A percentile compares a stretch with the other conserved stretches of the same genome.
Evolutionary conservation across 35 echinoderm and acorn worm genomes (phyloP).

Genomic region (Anneissia japonica): DNA sequence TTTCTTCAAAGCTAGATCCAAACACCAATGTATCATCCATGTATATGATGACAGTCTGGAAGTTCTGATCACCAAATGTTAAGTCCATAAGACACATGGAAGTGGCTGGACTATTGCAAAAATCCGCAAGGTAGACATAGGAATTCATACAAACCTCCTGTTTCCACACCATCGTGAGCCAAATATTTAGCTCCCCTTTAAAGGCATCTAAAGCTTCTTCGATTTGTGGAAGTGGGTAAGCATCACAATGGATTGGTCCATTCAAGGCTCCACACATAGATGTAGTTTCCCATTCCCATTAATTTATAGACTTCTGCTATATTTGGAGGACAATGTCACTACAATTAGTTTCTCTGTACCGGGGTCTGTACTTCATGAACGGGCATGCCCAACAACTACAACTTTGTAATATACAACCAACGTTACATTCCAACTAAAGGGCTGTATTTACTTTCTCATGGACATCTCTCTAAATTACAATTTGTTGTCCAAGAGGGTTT

Average conservation of each 20-base stretch:
- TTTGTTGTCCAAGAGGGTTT: too few relatives aligned
- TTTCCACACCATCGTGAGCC: neutral
- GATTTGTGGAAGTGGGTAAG: constrained; percentile 21
- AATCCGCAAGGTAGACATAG: neutral
- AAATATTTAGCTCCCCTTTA: constrained; percentile 12
- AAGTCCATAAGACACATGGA: constrained; percentile 60
- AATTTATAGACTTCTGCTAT: too few relatives aligned
- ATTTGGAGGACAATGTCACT: too few relatives aligned
- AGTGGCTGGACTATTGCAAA: constrained; percentile 15
- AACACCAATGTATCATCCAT: constrained; percentile 58
- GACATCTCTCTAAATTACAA: too few relatives aligned
- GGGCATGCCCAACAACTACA: too few relatives aligned
- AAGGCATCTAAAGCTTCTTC: constrained; percentile 12
- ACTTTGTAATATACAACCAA: too few relatives aligned
- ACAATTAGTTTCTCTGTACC: too few relatives aligned
- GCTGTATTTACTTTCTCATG: too few relatives aligned
- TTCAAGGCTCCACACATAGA: neutral
- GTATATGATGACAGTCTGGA: constrained; percentile 30
- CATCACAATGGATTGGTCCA: constrained; percentile 11
- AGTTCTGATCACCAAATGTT: constrained; percentile 45
- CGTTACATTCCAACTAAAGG: too few relatives aligned
- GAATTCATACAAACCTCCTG: neutral
- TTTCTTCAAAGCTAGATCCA: constrained; percentile 39
- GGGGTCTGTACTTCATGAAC: too few relatives aligned
- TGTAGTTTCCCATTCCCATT: neutral